These are phyloP conservation scores for Mechanitis mazaeus DNA, from an alignment of 2,888 invertebrate species.

Conservation along the genomic window DNA sequence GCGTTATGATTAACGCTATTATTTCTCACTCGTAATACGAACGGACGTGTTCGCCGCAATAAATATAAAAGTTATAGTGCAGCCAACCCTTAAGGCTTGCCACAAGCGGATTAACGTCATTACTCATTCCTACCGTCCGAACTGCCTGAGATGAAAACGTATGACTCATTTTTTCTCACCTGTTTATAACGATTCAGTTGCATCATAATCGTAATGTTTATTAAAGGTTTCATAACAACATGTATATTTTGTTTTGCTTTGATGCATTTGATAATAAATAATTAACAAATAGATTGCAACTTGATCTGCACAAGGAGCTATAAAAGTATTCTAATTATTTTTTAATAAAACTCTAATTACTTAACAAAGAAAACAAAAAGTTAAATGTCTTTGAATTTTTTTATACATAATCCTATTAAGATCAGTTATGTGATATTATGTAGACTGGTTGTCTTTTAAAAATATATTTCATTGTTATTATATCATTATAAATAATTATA, in stretches of 20 bases:
- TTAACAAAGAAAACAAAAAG: too few relatives aligned
- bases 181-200: conserved; percentile 40
- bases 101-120: conserved; percentile 73
- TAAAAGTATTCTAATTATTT: too few relatives aligned
- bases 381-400: too few relatives aligned
- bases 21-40: conserved; percentile 21
- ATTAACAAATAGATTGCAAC: too few relatives aligned
- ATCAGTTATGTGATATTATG: too few relatives aligned
- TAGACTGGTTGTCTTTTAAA: too few relatives aligned
- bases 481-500: too few relatives aligned
- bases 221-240: conserved; percentile 10
- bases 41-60: conserved; percentile 42
- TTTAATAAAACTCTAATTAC: too few relatives aligned
- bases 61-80: conserved; percentile 50
- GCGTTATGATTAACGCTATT: conserved; percentile 17
- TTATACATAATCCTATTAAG: too few relatives aligned
- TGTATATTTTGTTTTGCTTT: conserved; percentile 9
- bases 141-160: conserved; percentile 56
- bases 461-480: too few relatives aligned
- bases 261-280: not conserved
- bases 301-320: too few relatives aligned
- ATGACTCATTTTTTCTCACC: conserved; percentile 48
- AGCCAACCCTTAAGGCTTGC: conserved; percentile 59
- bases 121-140: conserved; percentile 72
- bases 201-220: conserved; percentile 23